These are phyloP conservation scores for Dreissena polymorpha DNA, from an alignment of 1,140 invertebrate genomes.

Conservation along the genomic window DNA sequence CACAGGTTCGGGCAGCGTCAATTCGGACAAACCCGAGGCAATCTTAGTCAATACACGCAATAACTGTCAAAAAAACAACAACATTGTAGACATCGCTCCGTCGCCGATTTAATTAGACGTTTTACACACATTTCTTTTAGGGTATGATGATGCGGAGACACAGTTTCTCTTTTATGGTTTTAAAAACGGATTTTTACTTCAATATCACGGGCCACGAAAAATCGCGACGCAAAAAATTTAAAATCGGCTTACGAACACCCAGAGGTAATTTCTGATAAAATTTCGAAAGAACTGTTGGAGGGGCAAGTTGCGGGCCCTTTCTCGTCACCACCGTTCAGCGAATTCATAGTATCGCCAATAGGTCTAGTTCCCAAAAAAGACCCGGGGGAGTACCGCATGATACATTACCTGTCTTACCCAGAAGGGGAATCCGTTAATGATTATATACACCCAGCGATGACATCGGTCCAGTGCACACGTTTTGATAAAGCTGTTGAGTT, in stretches of 20 bases:
- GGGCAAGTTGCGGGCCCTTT: slow-evolving; percentile 32
- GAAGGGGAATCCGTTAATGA: slow-evolving; percentile 52
- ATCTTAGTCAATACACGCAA: neutral
- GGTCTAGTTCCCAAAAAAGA: slow-evolving; percentile 28
- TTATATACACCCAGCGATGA: slow-evolving; percentile 28
- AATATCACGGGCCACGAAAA: slow-evolving; percentile 17
- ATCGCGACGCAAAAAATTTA: slow-evolving; percentile 10
- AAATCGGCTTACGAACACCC: slow-evolving; percentile 5
- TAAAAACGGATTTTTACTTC: slow-evolving; percentile 13
- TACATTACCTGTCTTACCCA: slow-evolving; percentile 58
- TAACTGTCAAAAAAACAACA: neutral
- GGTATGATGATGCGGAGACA: neutral
- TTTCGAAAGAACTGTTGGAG: slow-evolving; percentile 12
- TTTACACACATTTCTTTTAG: slow-evolving; percentile 3
- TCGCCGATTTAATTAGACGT: neutral
- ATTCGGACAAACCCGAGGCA: neutral
- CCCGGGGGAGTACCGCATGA: slow-evolving; percentile 28
- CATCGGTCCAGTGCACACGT: slow-evolving; percentile 27
- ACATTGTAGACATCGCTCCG: neutral
- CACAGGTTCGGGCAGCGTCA: neutral
- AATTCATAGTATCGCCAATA: slow-evolving; percentile 43
- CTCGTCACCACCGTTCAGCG: neutral
- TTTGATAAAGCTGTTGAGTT: slow-evolving; percentile 44
- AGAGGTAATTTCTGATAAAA: neutral
- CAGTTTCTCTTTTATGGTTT: slow-evolving; percentile 33